Conservation (phyloP, 2,888 invertebrate species). For the Scotopteryx bipunctaria region DNA sequence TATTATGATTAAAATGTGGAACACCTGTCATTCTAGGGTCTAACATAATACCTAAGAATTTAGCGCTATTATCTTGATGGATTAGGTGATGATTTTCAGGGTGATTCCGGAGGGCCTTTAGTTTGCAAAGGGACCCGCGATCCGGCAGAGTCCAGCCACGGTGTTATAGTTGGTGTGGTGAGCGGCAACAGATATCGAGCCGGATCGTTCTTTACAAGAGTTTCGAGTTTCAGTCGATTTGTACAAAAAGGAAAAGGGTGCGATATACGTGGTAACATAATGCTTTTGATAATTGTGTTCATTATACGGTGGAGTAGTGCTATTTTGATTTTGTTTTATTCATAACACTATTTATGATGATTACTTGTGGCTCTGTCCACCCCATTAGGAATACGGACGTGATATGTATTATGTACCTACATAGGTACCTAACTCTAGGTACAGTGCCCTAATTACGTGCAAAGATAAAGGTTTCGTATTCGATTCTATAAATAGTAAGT, state of each 20-base stretch:
- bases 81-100: conserved; percentile 41
- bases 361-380: no score
- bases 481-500: no score
- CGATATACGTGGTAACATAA: not conserved
- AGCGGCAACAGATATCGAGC: conserved; percentile 16
- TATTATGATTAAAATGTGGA: no score
- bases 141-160: conserved; percentile 43
- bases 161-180: conserved; percentile 50
- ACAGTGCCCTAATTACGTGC: no score
- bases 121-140: conserved; percentile 53
- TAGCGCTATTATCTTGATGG: not conserved
- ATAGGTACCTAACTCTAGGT: no score
- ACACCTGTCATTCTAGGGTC: no score
- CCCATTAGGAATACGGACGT: no score
- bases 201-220: conserved; percentile 46
- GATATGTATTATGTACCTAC: no score
- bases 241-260: conserved; percentile 14
- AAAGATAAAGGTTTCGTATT: no score
- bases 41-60: not conserved
- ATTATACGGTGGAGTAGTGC: no score
- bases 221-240: conserved; percentile 36
- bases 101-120: conserved; percentile 68
- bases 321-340: conserved; percentile 55
- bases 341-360: not conserved
- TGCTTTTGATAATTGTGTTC: no score